Conservation (phyloP, 2,113 vertebrate species). For the Nyctibius bracteatus region DNA sequence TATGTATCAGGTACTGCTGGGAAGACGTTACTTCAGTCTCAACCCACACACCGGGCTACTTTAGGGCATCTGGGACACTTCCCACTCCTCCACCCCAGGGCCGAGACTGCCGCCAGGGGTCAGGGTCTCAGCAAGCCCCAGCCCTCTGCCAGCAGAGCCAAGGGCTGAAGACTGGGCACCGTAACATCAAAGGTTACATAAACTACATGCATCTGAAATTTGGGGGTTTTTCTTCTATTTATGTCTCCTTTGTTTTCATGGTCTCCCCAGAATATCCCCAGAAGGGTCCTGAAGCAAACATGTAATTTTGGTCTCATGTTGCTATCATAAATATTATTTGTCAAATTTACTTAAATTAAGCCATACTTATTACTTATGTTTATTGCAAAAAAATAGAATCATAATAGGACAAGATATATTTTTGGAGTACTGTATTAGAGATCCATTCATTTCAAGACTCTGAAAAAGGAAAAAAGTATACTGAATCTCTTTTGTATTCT, state of each 20-base stretch:
- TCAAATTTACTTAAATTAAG: not conserved
- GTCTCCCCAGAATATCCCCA: not conserved
- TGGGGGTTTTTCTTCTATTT: not conserved
- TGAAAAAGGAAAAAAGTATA: not conserved
- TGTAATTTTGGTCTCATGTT: not conserved
- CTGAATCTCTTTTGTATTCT: not conserved
- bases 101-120: not conserved
- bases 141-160: not conserved
- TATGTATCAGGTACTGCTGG: not conserved
- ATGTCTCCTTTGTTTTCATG: not conserved
- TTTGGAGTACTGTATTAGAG: not conserved
- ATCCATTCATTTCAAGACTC: not conserved
- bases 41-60: not conserved
- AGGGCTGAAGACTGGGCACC: not conserved
- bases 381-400: not conserved
- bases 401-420: not conserved
- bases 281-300: not conserved
- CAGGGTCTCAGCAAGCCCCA: not conserved
- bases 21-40: not conserved
- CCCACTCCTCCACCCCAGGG: not conserved
- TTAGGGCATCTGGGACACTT: not conserved
- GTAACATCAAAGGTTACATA: not conserved
- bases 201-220: not conserved
- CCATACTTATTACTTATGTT: not conserved
- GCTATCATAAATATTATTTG: not conserved